A percentile compares a stretch with the other conserved stretches of the same genome.
These are phyloP conservation scores for Ceratosolen fusciceps DNA, from an alignment of 1,140 invertebrate species.

Conservation along the genomic window DNA sequence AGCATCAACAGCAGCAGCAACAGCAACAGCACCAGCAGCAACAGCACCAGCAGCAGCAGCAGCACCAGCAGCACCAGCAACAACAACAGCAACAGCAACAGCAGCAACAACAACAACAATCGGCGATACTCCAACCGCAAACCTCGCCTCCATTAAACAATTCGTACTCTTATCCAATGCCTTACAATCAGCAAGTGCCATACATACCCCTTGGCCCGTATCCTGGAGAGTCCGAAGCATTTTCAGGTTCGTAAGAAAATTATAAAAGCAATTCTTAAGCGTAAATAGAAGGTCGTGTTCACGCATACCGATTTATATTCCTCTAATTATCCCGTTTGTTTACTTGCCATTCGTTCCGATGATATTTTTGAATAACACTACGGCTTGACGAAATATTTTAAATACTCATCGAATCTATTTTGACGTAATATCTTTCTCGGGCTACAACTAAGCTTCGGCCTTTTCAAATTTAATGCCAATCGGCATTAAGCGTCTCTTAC, in stretches of 20 bases:
- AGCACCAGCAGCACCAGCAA: conserved; percentile 6
- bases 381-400: no score
- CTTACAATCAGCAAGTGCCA: conserved; percentile 44
- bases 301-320: no score
- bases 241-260: conserved; percentile 17
- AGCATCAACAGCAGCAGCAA: conserved; percentile 8
- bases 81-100: conserved; percentile 14
- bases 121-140: conserved; percentile 28
- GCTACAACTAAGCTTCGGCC: no score
- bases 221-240: conserved; percentile 25
- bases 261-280: no score
- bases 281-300: no score
- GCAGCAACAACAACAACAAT: conserved; percentile 27
- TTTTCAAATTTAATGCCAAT: no score
- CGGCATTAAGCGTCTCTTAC: no score
- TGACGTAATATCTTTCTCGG: no score
- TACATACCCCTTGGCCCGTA: conserved; percentile 31
- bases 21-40: conserved; percentile 26
- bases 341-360: no score
- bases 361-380: no score
- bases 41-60: conserved; percentile 20
- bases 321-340: no score
- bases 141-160: conserved; percentile 18
- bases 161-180: conserved; percentile 32
- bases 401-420: no score